Evolutionary conservation across 2,888 invertebrate genomes (phyloP).

Genomic region (Hermodice carunculata): DNA sequence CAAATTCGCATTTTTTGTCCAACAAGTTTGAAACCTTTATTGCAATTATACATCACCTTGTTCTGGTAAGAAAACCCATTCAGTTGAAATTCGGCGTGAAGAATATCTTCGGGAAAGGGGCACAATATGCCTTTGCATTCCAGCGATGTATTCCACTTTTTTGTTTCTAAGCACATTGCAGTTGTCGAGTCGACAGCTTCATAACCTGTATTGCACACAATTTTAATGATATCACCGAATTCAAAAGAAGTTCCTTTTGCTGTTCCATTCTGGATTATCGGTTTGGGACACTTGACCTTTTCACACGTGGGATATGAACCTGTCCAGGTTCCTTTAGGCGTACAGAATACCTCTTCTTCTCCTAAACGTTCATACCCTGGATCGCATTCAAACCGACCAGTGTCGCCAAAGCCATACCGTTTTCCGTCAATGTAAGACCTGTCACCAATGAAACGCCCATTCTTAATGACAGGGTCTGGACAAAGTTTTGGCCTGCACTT

Average conservation of each 20-base stretch:
- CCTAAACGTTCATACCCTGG: conserved; percentile 10
- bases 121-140: conserved; percentile 25
- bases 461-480: no score
- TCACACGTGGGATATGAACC: not conserved
- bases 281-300: not conserved
- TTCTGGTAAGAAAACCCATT: conserved; percentile 40
- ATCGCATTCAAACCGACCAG: conserved; percentile 1
- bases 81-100: not conserved
- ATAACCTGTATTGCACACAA: conserved; percentile 12
- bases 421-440: no score
- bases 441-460: no score
- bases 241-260: not conserved
- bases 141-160: conserved; percentile 11
- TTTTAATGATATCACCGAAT: not conserved
- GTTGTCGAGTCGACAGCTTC: not conserved
- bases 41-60: conserved; percentile 26
- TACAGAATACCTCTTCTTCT: no score
- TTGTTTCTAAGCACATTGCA: not conserved
- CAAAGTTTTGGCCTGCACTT: no score
- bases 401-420: no score
- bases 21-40: conserved; percentile 4
- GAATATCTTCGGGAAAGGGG: conserved; percentile 15
- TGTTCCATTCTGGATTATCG: conserved; percentile 1
- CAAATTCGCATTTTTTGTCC: conserved; percentile 12
- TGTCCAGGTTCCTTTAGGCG: conserved; percentile 10